Evolutionary conservation across 2,888 invertebrate genomes (phyloP).

Genomic region (Spodoptera littoralis): DNA sequence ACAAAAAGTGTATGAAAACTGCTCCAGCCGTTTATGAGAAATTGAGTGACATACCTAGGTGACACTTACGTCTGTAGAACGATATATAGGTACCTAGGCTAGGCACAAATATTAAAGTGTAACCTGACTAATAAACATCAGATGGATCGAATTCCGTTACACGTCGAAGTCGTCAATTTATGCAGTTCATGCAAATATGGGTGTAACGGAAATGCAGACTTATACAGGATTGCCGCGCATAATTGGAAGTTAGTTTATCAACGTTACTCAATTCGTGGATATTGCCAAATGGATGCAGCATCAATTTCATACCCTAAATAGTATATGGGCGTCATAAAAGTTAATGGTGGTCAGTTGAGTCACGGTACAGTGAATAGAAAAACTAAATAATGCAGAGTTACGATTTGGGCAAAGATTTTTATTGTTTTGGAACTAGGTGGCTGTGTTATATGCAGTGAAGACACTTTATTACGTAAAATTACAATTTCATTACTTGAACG

Average conservation of each 20-base stretch:
- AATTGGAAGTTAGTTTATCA: slow-evolving; percentile 37
- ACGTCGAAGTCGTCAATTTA: slow-evolving; percentile 31
- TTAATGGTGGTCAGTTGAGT: slow-evolving; percentile 30
- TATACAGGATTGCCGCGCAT: slow-evolving; percentile 37
- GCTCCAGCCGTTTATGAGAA: no score
- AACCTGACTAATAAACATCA: slow-evolving; percentile 20
- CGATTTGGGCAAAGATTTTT: neutral
- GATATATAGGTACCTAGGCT: no score
- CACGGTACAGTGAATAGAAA: slow-evolving; percentile 11
- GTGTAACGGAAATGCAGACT: slow-evolving; percentile 42
- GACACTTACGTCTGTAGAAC: no score
- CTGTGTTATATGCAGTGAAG: no score
- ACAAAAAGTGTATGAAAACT: no score
- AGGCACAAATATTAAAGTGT: neutral
- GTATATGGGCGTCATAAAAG: slow-evolving; percentile 40
- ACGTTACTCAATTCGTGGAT: slow-evolving; percentile 38
- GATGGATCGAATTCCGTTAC: slow-evolving; percentile 23
- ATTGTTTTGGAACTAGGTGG: neutral
- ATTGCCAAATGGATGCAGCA: slow-evolving; percentile 35
- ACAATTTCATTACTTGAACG: no score
- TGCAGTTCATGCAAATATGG: slow-evolving; percentile 52
- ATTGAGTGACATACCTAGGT: no score
- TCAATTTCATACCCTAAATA: slow-evolving; percentile 46
- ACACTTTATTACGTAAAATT: no score
- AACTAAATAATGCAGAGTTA: neutral